Base-by-base conservation (phyloP, 2,888 invertebrate genomes). In the Leucophenga montana region DNA sequence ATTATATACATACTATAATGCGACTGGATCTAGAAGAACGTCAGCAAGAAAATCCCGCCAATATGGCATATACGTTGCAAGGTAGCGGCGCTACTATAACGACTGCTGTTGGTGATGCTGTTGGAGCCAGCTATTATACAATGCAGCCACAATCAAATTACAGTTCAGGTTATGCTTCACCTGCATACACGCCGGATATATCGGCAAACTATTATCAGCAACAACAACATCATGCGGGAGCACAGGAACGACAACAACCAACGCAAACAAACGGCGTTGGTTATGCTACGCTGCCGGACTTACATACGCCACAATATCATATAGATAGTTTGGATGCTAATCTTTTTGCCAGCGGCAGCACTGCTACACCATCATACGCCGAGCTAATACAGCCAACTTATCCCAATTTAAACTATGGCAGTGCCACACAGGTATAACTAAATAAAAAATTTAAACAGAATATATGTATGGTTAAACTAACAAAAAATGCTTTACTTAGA, bases 1-100 rank as follows among this genome's bases (percentile, higher is more conserved):
- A 99, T 89, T 98, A 97, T 86, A 97, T 98, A 82, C 97, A 98
- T 86, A 99, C 98, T 0, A 91, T 98, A 67, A 97, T 98, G 97
- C 92, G 97, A 73, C 88, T 97, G 76, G 95, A 96, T 76, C 89
- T 97, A 81, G 97, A 97, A 88, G 96, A 94, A 89, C 83, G 87
- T 0, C 87, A 87, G 61, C 85, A 94, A 39, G 85, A 84, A 27
- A 83, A 94, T 62, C 77, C 83, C 0, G 67, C 16, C 66, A 73
- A 6, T 69, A 54, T 22, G 31, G 61, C 27, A 4, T 61, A 61
- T 18, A 18, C 56, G 66, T 65, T 72, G 50, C 66, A 54, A n/a
- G 66, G 64, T 16, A 75, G 11, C 8, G 8, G 14, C 13, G 69
- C 71, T 65, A 64, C 71, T 39, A 70, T 68, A 13, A 67, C 71